Percentiles rank a stretch among this genome's conserved stretches.
Conservation (phyloP, 2,113 vertebrate species). For the Alces alces region DNA sequence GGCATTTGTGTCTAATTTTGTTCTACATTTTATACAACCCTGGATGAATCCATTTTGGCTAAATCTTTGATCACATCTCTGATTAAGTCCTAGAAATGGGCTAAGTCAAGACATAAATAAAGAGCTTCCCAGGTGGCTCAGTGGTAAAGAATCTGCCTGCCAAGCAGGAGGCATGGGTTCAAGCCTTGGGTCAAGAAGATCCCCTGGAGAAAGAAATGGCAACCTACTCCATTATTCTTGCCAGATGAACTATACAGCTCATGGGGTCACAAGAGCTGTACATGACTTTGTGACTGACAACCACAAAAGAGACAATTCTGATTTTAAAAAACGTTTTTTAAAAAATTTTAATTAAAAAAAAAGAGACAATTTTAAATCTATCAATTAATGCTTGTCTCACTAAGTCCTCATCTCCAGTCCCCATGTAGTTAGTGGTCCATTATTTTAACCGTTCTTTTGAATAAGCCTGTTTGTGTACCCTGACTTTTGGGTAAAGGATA, state of each 20-base stretch:
- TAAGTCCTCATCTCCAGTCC: background rate
- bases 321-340: background rate
- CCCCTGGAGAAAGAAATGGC: background rate
- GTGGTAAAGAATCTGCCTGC: background rate
- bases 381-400: background rate
- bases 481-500: background rate
- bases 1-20: background rate
- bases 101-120: background rate
- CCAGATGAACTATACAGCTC: background rate
- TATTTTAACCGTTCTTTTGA: background rate
- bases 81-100: background rate
- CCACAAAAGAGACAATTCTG: background rate
- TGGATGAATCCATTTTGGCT: background rate
- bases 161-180: background rate
- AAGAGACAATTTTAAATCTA: background rate
- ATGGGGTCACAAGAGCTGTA: background rate
- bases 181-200: background rate
- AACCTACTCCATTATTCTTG: background rate
- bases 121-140: background rate
- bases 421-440: background rate
- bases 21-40: background rate
- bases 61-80: background rate
- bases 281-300: background rate
- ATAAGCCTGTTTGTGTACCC: too few species aligned
- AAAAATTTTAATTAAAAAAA: background rate